Evolutionary conservation across 37 sponge, comb jelly and placozoan species (phyloP), one percentile per base, ranked within the genome.

Genomic region (Petrosia ficiformis): DNA sequence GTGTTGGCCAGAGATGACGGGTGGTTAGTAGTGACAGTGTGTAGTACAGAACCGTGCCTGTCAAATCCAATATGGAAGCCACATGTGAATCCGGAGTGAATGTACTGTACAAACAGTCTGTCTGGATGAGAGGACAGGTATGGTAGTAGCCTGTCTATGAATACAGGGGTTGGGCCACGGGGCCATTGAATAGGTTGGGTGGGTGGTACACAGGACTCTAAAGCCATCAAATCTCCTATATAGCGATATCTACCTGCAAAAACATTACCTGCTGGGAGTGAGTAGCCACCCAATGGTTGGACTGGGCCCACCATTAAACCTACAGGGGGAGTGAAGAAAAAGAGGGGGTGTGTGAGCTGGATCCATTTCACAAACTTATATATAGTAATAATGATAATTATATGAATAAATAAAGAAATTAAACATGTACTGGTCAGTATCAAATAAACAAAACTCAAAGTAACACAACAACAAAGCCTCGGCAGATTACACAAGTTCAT

Each of bases 1-100:
- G 37, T 5, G 69, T 68, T 16, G 39, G 35, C 5, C 42, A 29
- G 4, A 32, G 69, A 5, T 14, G 69, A 68, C 16, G 69, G 69
- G 39, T 68, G 69, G 38, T 68, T 68, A 6, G 39, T 16, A 10
- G 65, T 29, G 5, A 11, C 39, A 16, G 6, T 10, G 29, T 5
- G 39, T 11, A n/a, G 5, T 22, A 39, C 5, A 5, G 69, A 4
- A 8, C 37, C 6, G 19, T n/a, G 4, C 38, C 37, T 32, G 39
- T 8, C 16, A 39, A 32, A 68, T 37, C 69, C 69, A 39, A 68
- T 68, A 39, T 39, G 69, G 22, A 68, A 68, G 22, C 69, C 69
- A 16, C 4, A 6, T 32, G 35, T 4, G 39, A 68, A 29, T n/a
- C 69, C 69, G 16, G 24, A n/a, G 4, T 6, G 35, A 6, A 68